Evolutionary conservation across 2,797 vertebrate species (phyloP).

Genomic region (Hephaestus fuliginosus): DNA sequence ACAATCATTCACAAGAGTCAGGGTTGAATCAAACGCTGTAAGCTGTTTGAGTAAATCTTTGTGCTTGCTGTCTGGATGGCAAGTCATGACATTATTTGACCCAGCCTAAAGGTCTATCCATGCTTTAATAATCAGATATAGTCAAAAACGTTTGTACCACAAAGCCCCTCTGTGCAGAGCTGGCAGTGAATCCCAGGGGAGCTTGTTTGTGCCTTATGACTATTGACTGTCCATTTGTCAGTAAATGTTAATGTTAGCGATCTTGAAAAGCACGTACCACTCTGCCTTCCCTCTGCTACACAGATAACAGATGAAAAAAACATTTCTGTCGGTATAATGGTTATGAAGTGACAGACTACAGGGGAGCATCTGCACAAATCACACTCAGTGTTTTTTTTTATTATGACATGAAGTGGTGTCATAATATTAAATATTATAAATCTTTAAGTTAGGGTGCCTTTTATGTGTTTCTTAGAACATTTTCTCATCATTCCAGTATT

Average conservation of each 20-base stretch:
- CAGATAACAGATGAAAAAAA: background rate
- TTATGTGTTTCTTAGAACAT: slow-evolving; percentile 7
- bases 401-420: slow-evolving; percentile 8
- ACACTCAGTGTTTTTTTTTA: slow-evolving; percentile 22
- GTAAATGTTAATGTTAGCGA: slow-evolving; percentile 29
- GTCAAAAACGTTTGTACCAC: slow-evolving; percentile 3
- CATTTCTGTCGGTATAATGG: slow-evolving; percentile 12
- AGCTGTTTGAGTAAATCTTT: slow-evolving; percentile 19
- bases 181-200: slow-evolving; percentile 4
- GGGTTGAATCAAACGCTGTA: background rate
- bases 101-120: background rate
- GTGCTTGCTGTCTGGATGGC: slow-evolving; percentile 7
- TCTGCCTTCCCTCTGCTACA: background rate
- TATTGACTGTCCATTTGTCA: slow-evolving; percentile 44
- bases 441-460: background rate
- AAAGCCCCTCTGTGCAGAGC: slow-evolving; percentile 10
- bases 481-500: background rate
- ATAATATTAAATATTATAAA: too few relatives aligned
- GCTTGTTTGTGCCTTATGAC: slow-evolving; percentile 33
- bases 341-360: slow-evolving; percentile 17
- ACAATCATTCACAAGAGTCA: background rate
- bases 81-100: slow-evolving; percentile 1
- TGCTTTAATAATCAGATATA: background rate
- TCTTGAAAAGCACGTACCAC: slow-evolving; percentile 25
- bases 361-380: slow-evolving; percentile 20